phyloP scores from a whole-genome alignment of 2,797 vertebrate species.

The Enteromius mattozi region DNA sequence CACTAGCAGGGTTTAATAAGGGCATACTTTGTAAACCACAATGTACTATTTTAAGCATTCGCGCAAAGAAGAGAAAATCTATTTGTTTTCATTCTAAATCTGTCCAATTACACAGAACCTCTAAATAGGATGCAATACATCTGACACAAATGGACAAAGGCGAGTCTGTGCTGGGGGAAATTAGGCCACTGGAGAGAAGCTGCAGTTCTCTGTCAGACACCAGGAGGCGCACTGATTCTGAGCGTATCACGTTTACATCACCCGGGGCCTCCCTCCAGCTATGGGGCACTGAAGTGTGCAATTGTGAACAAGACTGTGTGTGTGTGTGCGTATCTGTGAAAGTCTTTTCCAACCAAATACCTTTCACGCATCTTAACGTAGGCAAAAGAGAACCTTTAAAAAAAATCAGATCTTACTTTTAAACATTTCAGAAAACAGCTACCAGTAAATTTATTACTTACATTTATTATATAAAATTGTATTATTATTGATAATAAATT shows the following conservation, averaged over 20 bases:
- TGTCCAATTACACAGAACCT: neutral
- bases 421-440: neutral
- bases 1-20: neutral
- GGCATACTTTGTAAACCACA: neutral
- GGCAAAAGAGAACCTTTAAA: neutral
- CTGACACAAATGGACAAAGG: conserved; percentile 34
- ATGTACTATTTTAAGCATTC: neutral
- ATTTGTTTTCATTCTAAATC: neutral
- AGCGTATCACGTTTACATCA: neutral
- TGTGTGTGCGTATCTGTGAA: neutral
- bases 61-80: neutral
- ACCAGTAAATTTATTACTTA: neutral
- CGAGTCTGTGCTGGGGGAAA: conserved; percentile 29
- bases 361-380: neutral
- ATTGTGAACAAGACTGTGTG: neutral
- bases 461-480: too few relatives aligned
- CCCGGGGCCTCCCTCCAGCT: conserved; percentile 19
- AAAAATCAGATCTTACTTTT: neutral
- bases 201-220: conserved; percentile 38
- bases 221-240: conserved; percentile 46
- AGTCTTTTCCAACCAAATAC: neutral
- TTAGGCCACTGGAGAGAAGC: neutral
- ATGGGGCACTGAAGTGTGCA: conserved; percentile 17
- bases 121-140: neutral
- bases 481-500: neutral